Base-by-base conservation (phyloP, 2,888 invertebrate species). In the Lysandra bellargus region DNA sequence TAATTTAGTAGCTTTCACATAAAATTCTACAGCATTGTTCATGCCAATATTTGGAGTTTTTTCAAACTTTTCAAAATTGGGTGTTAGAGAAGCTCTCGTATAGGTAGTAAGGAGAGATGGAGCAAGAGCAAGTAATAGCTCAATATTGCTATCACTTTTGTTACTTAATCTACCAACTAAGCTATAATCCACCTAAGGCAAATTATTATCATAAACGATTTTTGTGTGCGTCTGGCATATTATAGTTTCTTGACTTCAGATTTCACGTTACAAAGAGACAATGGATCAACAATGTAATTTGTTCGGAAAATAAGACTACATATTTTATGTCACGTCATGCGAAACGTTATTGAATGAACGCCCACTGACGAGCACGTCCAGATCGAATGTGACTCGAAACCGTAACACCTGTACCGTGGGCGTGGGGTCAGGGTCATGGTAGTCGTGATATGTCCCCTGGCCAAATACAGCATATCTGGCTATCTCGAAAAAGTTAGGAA, bases 321-420 rank as follows among this genome's bases (percentile, higher is more conserved):
- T 81, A 78, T 79, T 80, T 79, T 74, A 33, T 79, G 40, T 73
- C 79, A 76, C 77, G 79, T 78, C 78, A 81, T 79, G 79, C 79
- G 78, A 78, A 73, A 77, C 78, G 81, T 80, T 81, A 80, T 80
- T 82, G 79, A 81, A 81, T 79, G 80, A 72, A 80, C 85, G 84
- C 84, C 85, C 82, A 85, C 84, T 79, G 81, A 79, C 81, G 81
- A 82, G 83, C 83, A 83, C 83, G 80, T 82, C 82, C 82, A 81
- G 80, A 74, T 81, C 84, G 83, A 84, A 83, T 82, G 82, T 83
- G 85, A 87, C 87, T 88, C 87, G 86, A 85, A 87, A 88, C 87
- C 86, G 84, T 84, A 85, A 89, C 92, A 94, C 93, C 92, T 93
- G 93, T 87, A 84, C 85, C 87, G 93, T 93, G 92, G 93, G 92